Evolutionary conservation across 2,888 invertebrate species (phyloP).

Genomic region (Spilosoma lubricipeda): DNA sequence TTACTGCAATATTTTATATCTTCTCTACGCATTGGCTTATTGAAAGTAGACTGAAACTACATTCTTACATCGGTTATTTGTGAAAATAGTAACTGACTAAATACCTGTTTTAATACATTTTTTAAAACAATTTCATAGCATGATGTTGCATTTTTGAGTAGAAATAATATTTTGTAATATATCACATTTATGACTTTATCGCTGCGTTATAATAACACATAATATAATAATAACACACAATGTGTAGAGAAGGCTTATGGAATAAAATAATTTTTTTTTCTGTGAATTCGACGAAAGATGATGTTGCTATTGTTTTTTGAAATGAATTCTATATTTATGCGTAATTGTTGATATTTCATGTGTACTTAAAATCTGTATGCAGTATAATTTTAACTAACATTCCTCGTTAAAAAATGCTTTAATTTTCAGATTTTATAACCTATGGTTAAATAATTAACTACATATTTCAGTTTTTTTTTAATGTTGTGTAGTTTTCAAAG

Average conservation of each 20-base stretch:
- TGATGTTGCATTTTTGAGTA: neutral
- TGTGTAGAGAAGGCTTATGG: neutral
- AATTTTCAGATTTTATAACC: constrained; percentile 17
- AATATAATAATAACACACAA: no score
- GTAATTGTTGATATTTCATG: constrained; percentile 21
- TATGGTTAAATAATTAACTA: neutral
- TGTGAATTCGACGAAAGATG: neutral
- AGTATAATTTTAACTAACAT: constrained; percentile 41
- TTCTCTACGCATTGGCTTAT: neutral
- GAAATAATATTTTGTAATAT: neutral
- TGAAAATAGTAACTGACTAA: neutral
- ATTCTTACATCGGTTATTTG: neutral
- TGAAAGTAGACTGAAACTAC: neutral
- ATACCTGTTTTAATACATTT: neutral
- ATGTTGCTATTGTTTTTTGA: neutral
- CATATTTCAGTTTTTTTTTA: neutral
- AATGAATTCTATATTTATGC: neutral
- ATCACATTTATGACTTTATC: neutral
- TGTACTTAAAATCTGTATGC: constrained; percentile 45
- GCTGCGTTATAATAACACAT: no score
- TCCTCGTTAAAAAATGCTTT: constrained; percentile 33
- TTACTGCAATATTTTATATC: neutral
- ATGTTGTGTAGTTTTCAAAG: neutral
- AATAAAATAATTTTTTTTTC: neutral
- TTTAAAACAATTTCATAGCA: neutral